These are phyloP conservation scores for Eristalinus aeneus DNA, from an alignment of 2,888 invertebrate genomes.

Conservation along the genomic window DNA sequence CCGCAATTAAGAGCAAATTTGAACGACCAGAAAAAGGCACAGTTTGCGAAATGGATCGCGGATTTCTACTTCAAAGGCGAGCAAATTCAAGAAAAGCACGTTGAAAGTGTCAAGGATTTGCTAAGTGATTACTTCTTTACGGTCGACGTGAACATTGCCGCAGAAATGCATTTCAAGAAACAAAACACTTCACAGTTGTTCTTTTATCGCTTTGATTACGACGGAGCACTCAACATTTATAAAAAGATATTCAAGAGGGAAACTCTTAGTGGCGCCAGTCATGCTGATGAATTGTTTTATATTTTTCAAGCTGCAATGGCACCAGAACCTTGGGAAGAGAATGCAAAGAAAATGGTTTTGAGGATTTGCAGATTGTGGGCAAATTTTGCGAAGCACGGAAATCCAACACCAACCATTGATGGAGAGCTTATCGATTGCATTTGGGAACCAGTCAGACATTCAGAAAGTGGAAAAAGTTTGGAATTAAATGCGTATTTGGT, in stretches of 20 bases:
- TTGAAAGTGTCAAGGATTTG: conserved; percentile 74
- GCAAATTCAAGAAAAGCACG: not conserved
- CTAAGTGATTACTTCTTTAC: conserved; percentile 79
- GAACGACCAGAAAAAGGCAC: conserved; percentile 24
- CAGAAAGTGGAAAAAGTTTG: conserved; percentile 39
- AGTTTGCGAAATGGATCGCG: conserved; percentile 59
- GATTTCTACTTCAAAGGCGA: conserved; percentile 80
- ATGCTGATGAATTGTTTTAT: conserved; percentile 83
- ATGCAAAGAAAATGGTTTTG: conserved; percentile 77
- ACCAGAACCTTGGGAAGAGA: conserved; percentile 57
- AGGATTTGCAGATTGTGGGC: conserved; percentile 82
- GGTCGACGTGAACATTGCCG: conserved; percentile 29
- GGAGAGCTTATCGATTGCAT: conserved; percentile 26
- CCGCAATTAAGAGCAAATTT: conserved; percentile 37
- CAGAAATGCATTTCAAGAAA: conserved; percentile 60
- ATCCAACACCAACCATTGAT: conserved; percentile 49
- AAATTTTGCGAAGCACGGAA: conserved; percentile 82
- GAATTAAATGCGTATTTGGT: conserved; percentile 55
- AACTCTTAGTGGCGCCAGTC: conserved; percentile 81
- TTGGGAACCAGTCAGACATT: conserved; percentile 70
- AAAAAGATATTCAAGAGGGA: conserved; percentile 77
- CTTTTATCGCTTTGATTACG: conserved; percentile 82
- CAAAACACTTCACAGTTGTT: conserved; percentile 79
- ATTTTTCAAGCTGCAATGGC: conserved; percentile 78
- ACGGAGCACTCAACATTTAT: conserved; percentile 81